These are phyloP conservation scores for Tetramorium bicarinatum DNA, from an alignment of 2,888 invertebrate genomes.

Conservation along the genomic window DNA sequence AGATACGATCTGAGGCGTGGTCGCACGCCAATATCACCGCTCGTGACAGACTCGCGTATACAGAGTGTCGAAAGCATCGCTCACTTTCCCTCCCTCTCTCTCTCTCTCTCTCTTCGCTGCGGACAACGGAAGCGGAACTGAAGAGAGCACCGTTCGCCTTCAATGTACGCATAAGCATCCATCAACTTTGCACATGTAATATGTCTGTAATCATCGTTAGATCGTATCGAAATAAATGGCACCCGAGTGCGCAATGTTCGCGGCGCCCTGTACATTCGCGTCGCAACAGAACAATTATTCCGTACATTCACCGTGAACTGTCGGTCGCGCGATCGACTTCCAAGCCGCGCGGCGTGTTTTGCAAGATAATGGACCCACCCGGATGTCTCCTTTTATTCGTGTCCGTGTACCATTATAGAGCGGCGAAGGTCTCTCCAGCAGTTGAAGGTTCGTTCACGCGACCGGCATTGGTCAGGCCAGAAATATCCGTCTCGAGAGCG, in stretches of 20 bases:
- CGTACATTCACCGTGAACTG: constrained; percentile 47
- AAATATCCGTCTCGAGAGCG: constrained; percentile 63
- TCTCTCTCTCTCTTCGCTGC: neutral
- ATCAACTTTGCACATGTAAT: neutral
- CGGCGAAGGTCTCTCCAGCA: constrained; percentile 55
- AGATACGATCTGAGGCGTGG: constrained; percentile 63
- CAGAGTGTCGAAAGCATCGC: constrained; percentile 15
- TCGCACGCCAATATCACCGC: constrained; percentile 21
- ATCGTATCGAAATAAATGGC: neutral
- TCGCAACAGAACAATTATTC: constrained; percentile 42
- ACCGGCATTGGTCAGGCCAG: constrained; percentile 53
- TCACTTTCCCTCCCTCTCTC: constrained; percentile 21
- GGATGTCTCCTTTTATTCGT: constrained; percentile 36
- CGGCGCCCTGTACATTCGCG: constrained; percentile 9
- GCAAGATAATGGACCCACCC: constrained; percentile 52
- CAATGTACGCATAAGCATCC: neutral
- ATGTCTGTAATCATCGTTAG: neutral
- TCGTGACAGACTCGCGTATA: constrained; percentile 46
- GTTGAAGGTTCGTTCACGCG: constrained; percentile 62
- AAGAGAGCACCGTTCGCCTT: neutral
- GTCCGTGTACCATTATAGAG: constrained; percentile 4
- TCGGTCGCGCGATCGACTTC: constrained; percentile 41
- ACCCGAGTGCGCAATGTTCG: neutral
- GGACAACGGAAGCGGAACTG: neutral
- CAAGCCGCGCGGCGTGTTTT: constrained; percentile 22